These are phyloP conservation scores for Loriculus beryllinus DNA, from an alignment of 2,797 vertebrate genomes.

Conservation along the genomic window DNA sequence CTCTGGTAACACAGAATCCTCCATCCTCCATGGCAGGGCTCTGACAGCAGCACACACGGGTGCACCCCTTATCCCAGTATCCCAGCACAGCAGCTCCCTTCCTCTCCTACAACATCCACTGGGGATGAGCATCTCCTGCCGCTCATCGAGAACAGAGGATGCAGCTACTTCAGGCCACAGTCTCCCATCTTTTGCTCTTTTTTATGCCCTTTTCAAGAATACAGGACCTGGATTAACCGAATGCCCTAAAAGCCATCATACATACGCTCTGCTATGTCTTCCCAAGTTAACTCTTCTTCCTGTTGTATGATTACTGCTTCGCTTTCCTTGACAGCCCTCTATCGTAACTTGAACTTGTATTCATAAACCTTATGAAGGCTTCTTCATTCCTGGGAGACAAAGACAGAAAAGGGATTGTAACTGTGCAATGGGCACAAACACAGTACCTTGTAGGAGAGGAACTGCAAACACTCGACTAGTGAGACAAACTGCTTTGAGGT, in stretches of 20 bases:
- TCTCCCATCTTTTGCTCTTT: not conserved
- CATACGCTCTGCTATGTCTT: not conserved
- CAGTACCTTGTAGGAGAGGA: not conserved
- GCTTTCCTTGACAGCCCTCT: not conserved
- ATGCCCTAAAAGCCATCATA: not conserved
- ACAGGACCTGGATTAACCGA: not conserved
- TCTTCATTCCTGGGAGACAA: not conserved
- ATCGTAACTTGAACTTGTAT: not conserved
- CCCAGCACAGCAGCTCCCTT: not conserved
- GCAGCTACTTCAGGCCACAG: not conserved
- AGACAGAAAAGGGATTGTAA: not conserved
- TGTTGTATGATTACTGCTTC: not conserved
- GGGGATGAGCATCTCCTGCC: not conserved
- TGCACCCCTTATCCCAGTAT: not conserved
- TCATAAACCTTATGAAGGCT: accelerated
- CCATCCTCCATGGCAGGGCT: not conserved
- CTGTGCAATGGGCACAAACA: not conserved
- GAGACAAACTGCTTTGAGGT: not conserved
- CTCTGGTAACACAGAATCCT: not conserved
- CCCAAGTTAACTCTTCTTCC: not conserved
- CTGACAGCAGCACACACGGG: not conserved
- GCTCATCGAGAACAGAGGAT: not conserved
- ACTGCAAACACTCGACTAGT: accelerated
- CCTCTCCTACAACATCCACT: not conserved
- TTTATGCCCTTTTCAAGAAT: not conserved